Evolutionary conservation across 2,113 vertebrate genomes (phyloP).

Genomic region (Thymallus thymallus): DNA sequence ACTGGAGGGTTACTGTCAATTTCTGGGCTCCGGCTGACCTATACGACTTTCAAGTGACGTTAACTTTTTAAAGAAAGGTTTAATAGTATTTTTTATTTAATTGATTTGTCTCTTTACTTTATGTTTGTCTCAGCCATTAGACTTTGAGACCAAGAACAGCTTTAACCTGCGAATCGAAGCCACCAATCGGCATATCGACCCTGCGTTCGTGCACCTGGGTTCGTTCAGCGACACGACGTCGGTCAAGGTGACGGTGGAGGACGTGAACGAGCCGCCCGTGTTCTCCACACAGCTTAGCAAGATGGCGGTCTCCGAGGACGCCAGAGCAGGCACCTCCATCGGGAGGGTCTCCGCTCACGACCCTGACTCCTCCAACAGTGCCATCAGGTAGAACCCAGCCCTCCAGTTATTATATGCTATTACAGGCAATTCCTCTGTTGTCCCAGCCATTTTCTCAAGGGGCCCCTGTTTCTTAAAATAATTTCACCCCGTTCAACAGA

Average conservation of each 20-base stretch:
- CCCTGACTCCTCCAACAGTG: slow-evolving; percentile 85
- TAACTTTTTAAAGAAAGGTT: too few species aligned
- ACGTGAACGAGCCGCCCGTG: slow-evolving; percentile 90
- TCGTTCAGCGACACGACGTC: slow-evolving; percentile 87
- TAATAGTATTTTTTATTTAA: too few species aligned
- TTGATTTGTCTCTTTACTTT: not conserved
- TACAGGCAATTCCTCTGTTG: not conserved
- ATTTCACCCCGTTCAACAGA: not conserved
- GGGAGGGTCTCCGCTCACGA: slow-evolving; percentile 89
- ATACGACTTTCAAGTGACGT: not conserved
- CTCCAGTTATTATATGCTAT: not conserved
- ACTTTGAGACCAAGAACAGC: slow-evolving; percentile 90
- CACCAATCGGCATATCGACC: slow-evolving; percentile 88
- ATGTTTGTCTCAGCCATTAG: slow-evolving; percentile 78
- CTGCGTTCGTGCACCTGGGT: slow-evolving; percentile 84
- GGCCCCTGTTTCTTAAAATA: not conserved
- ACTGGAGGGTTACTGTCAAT: not conserved
- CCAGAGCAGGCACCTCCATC: slow-evolving; percentile 85
- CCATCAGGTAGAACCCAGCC: slow-evolving; percentile 82
- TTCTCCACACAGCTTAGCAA: slow-evolving; percentile 79
- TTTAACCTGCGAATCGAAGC: slow-evolving; percentile 89
- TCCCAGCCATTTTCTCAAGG: not conserved
- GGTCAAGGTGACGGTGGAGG: slow-evolving; percentile 88
- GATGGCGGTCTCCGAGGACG: slow-evolving; percentile 91
- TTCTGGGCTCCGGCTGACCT: not conserved